Evolutionary conservation across 2,888 invertebrate species (phyloP).

Genomic region (Cataglyphis rosenhaueri): DNA sequence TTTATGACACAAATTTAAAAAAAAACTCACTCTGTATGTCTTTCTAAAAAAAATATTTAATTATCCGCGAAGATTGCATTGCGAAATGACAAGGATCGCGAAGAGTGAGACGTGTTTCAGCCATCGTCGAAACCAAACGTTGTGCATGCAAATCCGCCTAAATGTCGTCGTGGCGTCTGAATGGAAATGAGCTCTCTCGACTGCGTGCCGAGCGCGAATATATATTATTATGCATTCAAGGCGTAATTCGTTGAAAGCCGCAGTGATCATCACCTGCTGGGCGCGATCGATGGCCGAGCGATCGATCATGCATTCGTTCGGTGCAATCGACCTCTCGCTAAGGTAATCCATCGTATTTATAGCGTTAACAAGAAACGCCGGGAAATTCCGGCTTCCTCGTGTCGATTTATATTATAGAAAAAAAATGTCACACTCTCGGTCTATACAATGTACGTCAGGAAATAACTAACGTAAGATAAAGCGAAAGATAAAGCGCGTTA

Average conservation of each 20-base stretch:
- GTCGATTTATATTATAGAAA: background rate
- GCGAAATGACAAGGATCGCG: background rate
- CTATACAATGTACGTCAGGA: background rate
- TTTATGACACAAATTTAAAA: background rate
- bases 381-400: background rate
- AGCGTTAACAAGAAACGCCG: slow-evolving; percentile 57
- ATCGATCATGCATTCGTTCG: slow-evolving; percentile 77
- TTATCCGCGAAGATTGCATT: background rate
- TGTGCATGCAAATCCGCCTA: slow-evolving; percentile 82
- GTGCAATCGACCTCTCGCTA: slow-evolving; percentile 55
- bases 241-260: slow-evolving; percentile 77
- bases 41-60: background rate
- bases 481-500: slow-evolving; percentile 22
- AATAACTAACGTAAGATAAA: slow-evolving; percentile 8
- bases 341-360: slow-evolving; percentile 62
- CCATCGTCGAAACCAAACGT: slow-evolving; percentile 72
- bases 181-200: slow-evolving; percentile 76
- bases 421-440: background rate
- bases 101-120: slow-evolving; percentile 65
- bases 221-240: slow-evolving; percentile 78
- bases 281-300: slow-evolving; percentile 72
- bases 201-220: slow-evolving; percentile 68
- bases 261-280: slow-evolving; percentile 70
- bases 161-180: slow-evolving; percentile 77
- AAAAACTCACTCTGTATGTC: background rate